Base-by-base conservation (phyloP, 1,140 invertebrate species). In the Megalonaias nervosa region DNA sequence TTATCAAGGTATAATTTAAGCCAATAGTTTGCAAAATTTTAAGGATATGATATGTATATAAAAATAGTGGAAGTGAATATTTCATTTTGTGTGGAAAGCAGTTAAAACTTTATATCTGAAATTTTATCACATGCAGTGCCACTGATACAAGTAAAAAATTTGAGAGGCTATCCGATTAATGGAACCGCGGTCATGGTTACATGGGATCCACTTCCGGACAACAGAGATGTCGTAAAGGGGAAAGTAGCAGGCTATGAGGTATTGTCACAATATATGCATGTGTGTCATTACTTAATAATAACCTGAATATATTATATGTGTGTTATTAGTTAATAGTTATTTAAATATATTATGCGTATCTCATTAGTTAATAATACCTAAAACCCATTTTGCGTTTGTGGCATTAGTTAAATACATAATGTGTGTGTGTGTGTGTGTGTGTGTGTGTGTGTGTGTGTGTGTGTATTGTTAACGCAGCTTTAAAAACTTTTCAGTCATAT, bases 181-280 rank as follows among this genome's bases (percentile, higher is more conserved):
- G 96, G 96, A 0, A 99, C 98, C 0, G 94, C 97, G 38, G 92
- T 99, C 56, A 97, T 97, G 86, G 95, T 98, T 1, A 95, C 94
- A 9, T 99, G 98, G 98, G 89, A 92, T 23, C 95, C 97, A 2
- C 94, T 99, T 60, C 94, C 96, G 65, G 93, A 97, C 85, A 95
- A 94, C 1, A 92, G 97, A 26, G 95, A 97, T 74, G 94, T 93
- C 79, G 93, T 98, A 57, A 93, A 96, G 71, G 97, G 98, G 67
- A 95, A 95, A 90, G 93, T 99, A 4, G 96, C 97, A 80, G 97
- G 97, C 0, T 96, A 98, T 87, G 94, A 97, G 86, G 94, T 95
- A 91, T 92, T 90, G 83, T 55, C 14, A 62, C 23, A 23, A 21
- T n/a, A 38, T 55, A 26, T 6, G 26, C n/a, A 68, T 16, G 13